Base-by-base conservation (phyloP, 2,797 vertebrate genomes). In the Fringilla coelebs region DNA sequence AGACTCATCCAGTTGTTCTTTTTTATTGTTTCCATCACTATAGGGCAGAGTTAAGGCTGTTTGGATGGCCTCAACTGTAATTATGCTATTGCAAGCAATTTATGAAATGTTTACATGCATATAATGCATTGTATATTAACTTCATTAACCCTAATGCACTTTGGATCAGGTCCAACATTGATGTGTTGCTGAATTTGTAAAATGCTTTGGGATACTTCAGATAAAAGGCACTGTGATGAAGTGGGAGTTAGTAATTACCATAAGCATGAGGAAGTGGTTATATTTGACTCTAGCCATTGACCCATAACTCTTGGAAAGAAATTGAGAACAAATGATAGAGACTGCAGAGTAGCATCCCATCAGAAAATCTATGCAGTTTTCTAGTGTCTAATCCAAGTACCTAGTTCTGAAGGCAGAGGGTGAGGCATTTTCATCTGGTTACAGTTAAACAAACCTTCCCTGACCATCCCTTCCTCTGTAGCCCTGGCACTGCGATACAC, bases 161-260 rank as follows among this genome's bases (percentile, higher is more conserved):
- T 90, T 97, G 96, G 94, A 93, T 79, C n/a, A 43, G 48, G 73
- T 88, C 96, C 96, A 96, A 62, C 10, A 2, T 73, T 86, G 75
- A 87, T 49, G 85, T 81, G 91, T 77, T 97, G 96, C 91, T 89
- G 79, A 91, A 94, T 96, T 90, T 82, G 83, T 93, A 63, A 89
- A 97, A 93, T 94, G 91, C 80, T 87, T 96, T 96, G 88, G 96
- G 94, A 96, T 87, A 51, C 93, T 97, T 84, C 88, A 82, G 85
- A 94, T 97, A 93, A 96, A 97, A 97, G 86, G 91, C 94, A 41
- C 73, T 79, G 91, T 96, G 91, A 95, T 97, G 94, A 96, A 96
- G 93, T 85, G 93, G 86, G 72, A 80, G 91, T 86, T 74, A 38
- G 84, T 81, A 95, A 95, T 94, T 93, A 92, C 74, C 63, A 73